phyloP scores from a whole-genome alignment of 1,140 invertebrate genomes.

The honey bee (Apis mellifera) region Amel_HAv3.1 CM009935.2:166001-166500 shows the following conservation, averaged over 20 bases:
- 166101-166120: conserved; percentile 86
- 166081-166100: conserved; percentile 85
- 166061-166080: conserved; percentile 84
- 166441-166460: conserved; percentile 69
- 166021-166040: conserved; percentile 86
- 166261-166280: conserved; percentile 83
- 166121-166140: conserved; percentile 84
- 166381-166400: conserved; percentile 76
- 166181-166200: conserved; percentile 86
- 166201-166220: conserved; percentile 84
- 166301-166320: conserved; percentile 84
- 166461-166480: conserved; percentile 75
- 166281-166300: conserved; percentile 83
- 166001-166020: conserved; percentile 89
- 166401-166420: conserved; percentile 69
- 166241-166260: conserved; percentile 85
- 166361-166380: conserved; percentile 74
- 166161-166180: conserved; percentile 85
- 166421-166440: conserved; percentile 63
- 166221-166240: conserved; percentile 84
- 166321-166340: conserved; percentile 84
- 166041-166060: conserved; percentile 88
- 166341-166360: conserved; percentile 82
- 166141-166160: conserved; percentile 86
- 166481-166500: conserved; percentile 4